Evolutionary conservation across 2,797 vertebrate species (phyloP), one percentile per base, ranked within the genome.

Genomic region (Crypturellus tataupa): DNA sequence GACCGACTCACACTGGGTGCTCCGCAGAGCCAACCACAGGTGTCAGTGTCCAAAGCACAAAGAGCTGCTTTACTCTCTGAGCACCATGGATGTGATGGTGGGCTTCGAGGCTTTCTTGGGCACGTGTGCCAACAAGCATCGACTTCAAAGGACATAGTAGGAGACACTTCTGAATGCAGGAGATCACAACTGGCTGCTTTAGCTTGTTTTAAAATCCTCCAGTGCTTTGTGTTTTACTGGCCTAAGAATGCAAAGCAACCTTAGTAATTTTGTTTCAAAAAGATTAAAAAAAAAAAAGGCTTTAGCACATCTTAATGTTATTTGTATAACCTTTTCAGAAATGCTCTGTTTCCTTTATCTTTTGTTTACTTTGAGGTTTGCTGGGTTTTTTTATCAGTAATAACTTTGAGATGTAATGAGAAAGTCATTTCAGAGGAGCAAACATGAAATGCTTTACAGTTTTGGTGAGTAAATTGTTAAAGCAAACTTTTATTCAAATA

Each of bases 291-390:
- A 35, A 31, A 58, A 46, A 58, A 72, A 56, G 2, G 1, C 7
- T 72, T 49, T 80, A 86, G 44, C 39, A 49, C 27, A 68, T 84
- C 67, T 79, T 69, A 55, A 15, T 59, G 51, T 44, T 95, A 87
- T 95, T 96, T 95, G 37, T 77, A 80, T 88, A 94, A 95, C 80
- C 85, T 96, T 96, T 95, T 60, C 56, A 84, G 27, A 93, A 94
- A 78, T 19, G 8, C 39, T 83, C 31, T 76, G 24, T 69, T 93
- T 89, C 83, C 25, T 60, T 91, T 93, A 55, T 18, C 20, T 80
- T 86, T 84, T 76, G 40, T 91, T 93, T 93, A 73, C 85, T 94
- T 91, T 44, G 27, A 90, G 51, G 68, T 80, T 86, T 94, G 46
- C 76, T 81, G 42, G 42, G 25, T 5, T 40, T 70, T 87, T 53